phyloP scores from a whole-genome alignment of 2,113 vertebrate species.

The Microcebus murinus region DNA sequence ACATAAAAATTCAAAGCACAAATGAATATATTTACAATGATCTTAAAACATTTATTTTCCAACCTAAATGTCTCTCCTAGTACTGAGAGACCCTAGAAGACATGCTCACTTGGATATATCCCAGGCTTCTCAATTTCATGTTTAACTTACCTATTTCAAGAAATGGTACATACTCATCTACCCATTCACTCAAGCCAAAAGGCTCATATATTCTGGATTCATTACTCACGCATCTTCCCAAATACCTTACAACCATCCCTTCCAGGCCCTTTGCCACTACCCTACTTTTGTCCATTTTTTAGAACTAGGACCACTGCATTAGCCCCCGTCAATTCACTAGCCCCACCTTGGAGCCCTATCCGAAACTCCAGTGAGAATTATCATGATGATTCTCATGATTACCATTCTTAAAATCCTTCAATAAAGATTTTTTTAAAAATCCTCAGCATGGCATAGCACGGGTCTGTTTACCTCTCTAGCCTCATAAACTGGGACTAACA shows the following conservation, averaged over 20 bases:
- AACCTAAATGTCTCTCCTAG: neutral
- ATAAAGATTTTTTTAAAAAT: neutral
- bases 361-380: neutral
- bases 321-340: neutral
- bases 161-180: neutral
- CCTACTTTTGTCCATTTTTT: neutral
- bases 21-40: slow-evolving; percentile 20
- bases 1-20: slow-evolving; percentile 45
- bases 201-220: neutral
- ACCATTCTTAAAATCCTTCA: neutral
- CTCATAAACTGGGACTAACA: neutral
- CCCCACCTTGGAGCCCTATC: neutral
- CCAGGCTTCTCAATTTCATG: neutral
- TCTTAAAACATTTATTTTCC: neutral
- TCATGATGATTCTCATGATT: neutral
- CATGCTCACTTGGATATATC: neutral
- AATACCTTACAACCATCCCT: neutral
- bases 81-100: slow-evolving; percentile 6
- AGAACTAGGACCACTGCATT: neutral
- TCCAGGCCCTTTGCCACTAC: neutral
- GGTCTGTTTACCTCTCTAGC: neutral
- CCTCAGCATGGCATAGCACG: neutral
- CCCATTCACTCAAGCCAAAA: neutral
- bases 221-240: neutral
- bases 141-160: slow-evolving; percentile 38